These are phyloP conservation scores for Parambassis ranga DNA, from an alignment of 2,797 vertebrate species.

Conservation along the genomic window DNA sequence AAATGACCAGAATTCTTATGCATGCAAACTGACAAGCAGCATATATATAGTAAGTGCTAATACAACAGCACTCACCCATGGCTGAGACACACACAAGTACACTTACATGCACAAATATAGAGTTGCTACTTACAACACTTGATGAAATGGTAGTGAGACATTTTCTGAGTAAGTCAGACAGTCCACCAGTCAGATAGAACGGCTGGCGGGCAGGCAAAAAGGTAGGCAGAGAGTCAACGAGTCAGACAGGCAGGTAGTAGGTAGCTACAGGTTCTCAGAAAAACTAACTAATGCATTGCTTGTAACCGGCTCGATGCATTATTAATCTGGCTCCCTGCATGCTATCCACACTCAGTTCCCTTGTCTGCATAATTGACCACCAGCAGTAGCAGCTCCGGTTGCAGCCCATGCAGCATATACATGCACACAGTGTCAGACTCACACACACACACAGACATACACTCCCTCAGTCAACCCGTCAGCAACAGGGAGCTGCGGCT, in stretches of 20 bases:
- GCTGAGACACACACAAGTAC: background rate
- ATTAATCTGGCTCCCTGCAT: constrained; percentile 76
- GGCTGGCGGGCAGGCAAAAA: constrained; percentile 36
- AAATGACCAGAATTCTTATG: constrained; percentile 19
- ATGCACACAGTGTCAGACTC: constrained; percentile 26
- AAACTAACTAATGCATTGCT: constrained; percentile 67
- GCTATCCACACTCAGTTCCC: constrained; percentile 65
- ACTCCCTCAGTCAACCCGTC: constrained; percentile 44
- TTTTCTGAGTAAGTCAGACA: constrained; percentile 76
- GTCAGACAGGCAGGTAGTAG: constrained; percentile 45
- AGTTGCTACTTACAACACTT: constrained; percentile 94
- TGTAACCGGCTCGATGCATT: constrained; percentile 81
- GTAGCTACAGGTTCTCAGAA: constrained; percentile 80
- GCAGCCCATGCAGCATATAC: constrained; percentile 60
- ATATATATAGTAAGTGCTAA: constrained; percentile 28
- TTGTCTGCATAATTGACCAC: constrained; percentile 81
- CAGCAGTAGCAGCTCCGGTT: constrained; percentile 65
- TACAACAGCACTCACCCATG: constrained; percentile 19
- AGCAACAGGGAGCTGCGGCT: constrained; percentile 64
- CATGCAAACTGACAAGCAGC: constrained; percentile 18
- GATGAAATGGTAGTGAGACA: constrained; percentile 98
- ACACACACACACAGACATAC: constrained; percentile 33
- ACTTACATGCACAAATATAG: constrained; percentile 26
- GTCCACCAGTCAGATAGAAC: constrained; percentile 31
- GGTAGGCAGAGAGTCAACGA: constrained; percentile 34